Base-by-base conservation (phyloP, 2,888 invertebrate species). In the Galerucella nymphaeae region DNA sequence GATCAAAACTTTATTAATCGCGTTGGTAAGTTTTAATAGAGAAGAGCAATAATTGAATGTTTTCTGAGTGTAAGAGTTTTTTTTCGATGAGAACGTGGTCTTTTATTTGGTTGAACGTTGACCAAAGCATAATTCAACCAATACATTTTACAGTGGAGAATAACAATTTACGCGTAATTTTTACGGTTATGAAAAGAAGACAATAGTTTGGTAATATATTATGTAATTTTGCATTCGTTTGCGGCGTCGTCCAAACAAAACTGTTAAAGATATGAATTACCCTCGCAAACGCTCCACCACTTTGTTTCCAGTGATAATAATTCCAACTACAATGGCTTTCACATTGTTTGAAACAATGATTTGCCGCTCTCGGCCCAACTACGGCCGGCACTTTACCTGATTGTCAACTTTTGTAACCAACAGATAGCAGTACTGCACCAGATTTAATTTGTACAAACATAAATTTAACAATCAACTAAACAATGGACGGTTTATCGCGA, bases 361-460 rank as follows among this genome's bases (percentile, higher is more conserved):
- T 73, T 80, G 81, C 82, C 82, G 82, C 82, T 80, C 75, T 16
- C 61, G 71, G 68, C 72, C 30, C 50, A 64, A 80, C 72, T 55
- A 73, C 69, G 80, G 66, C 64, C 61, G 71, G 71, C 75, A 74
- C 75, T 82, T 76, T 76, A 80, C 80, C 82, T 82, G 84, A 85
- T 85, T 86, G 85, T 85, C 84, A 84, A 85, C 84, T 85, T 85
- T 86, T 85, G 85, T 85, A 82, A 80, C 84, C 82, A 78, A 78
- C 77, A 84, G 84, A 83, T 84, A 85, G 79, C 81, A 79, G 82
- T 77, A 76, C 79, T 72, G 75, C 80, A 81, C 81, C 85, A 84
- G 85, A 86, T 87, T 87, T 86, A 87, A 86, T 86, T 87, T 87
- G 87, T 86, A 86, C 86, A 84, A 85, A 86, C 86, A 86, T 86